These are phyloP conservation scores for Reinhardtius hippoglossoides DNA, from an alignment of 2,113 vertebrate species.

Conservation along the genomic window DNA sequence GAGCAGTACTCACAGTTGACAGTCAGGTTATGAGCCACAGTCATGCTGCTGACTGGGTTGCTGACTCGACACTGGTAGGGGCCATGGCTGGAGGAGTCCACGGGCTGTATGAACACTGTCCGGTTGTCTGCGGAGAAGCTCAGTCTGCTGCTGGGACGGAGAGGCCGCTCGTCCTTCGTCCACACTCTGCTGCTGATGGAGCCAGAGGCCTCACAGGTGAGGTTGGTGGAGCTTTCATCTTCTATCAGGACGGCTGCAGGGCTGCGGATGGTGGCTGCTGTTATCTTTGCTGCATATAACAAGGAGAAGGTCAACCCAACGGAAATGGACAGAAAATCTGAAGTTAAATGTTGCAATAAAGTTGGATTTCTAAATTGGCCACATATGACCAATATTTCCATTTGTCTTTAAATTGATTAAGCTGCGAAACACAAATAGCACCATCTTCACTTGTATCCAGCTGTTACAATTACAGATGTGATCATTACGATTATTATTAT, in stretches of 20 bases:
- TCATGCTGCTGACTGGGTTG: background rate
- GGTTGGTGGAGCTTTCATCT: background rate
- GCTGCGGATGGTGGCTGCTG: background rate
- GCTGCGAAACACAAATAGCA: too few relatives aligned
- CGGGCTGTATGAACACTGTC: background rate
- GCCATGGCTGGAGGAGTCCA: background rate
- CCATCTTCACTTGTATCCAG: too few relatives aligned
- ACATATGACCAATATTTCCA: too few relatives aligned
- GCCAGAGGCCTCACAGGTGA: background rate
- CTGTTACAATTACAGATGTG: too few relatives aligned
- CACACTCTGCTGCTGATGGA: background rate
- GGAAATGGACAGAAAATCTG: too few relatives aligned
- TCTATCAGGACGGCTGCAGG: background rate
- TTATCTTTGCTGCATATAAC: background rate
- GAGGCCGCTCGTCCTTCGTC: background rate
- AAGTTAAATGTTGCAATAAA: too few relatives aligned
- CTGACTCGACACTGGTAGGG: background rate
- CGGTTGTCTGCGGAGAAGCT: background rate
- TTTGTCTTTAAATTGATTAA: too few relatives aligned
- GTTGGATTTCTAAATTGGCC: too few relatives aligned
- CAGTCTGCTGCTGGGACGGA: background rate
- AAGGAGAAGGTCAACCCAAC: background rate
- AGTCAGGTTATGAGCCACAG: background rate
- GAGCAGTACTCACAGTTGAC: background rate
- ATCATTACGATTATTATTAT: too few relatives aligned